Evolutionary conservation across 2,113 vertebrate genomes (phyloP).

Genomic region (Dromiciops gliroides): DNA sequence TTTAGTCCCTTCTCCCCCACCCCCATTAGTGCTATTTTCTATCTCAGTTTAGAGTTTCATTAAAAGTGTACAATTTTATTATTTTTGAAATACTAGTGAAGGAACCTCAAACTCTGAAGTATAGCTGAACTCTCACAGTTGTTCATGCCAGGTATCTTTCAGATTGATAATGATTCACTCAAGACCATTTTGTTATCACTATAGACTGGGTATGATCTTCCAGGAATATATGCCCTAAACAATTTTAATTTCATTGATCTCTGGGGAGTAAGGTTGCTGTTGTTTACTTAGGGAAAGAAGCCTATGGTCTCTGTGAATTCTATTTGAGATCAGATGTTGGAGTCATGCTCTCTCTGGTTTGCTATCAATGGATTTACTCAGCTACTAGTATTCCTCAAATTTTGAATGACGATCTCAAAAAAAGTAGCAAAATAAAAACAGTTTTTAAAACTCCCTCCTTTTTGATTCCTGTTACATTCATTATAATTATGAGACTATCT

Average conservation of each 20-base stretch:
- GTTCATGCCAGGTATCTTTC: not conserved
- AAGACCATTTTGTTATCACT: not conserved
- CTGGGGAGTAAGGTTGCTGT: not conserved
- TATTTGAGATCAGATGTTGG: conserved; percentile 39
- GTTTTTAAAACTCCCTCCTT: conserved; percentile 9
- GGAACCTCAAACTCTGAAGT: not conserved
- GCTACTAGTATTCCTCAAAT: conserved; percentile 16
- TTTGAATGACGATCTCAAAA: conserved; percentile 35
- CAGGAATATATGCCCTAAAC: not conserved
- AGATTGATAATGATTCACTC: not conserved
- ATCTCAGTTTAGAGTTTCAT: not conserved
- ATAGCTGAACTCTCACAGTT: not conserved
- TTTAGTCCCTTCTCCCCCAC: not conserved
- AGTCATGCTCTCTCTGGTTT: conserved; percentile 3
- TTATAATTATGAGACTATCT: not conserved
- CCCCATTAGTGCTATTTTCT: not conserved
- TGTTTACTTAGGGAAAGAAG: not conserved
- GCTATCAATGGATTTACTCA: conserved; percentile 17
- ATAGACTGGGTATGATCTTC: not conserved
- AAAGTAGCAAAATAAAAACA: not conserved
- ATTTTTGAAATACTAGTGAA: not conserved
- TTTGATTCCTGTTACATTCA: conserved; percentile 12
- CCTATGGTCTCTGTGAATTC: not conserved
- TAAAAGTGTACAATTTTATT: not conserved
- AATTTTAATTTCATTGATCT: not conserved